These are phyloP conservation scores for Halcyon leucocephala DNA, from an alignment of 2,797 vertebrate species.

Conservation along the genomic window DNA sequence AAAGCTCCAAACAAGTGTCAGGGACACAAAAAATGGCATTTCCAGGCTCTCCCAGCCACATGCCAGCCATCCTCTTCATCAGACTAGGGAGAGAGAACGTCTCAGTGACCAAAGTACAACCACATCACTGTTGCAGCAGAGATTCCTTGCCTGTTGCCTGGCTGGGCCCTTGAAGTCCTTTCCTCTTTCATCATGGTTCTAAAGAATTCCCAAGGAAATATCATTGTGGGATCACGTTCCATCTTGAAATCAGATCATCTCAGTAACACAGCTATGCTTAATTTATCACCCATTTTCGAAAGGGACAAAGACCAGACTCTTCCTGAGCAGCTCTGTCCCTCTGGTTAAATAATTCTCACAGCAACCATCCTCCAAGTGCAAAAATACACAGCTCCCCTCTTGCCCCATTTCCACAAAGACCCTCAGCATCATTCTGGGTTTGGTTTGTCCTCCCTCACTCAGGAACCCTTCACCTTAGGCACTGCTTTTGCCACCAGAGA, in stretches of 20 bases:
- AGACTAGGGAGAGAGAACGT: neutral
- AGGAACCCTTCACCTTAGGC: neutral
- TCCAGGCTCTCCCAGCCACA: neutral
- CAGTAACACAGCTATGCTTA: neutral
- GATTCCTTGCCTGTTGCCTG: neutral
- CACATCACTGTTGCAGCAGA: neutral
- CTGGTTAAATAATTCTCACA: neutral
- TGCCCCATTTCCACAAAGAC: neutral
- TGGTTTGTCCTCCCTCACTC: neutral
- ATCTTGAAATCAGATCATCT: neutral
- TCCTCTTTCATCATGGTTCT: neutral
- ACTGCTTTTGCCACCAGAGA: neutral
- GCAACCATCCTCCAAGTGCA: neutral
- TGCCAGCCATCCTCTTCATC: neutral
- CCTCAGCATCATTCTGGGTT: neutral
- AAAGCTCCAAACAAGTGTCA: neutral
- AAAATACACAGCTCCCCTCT: neutral
- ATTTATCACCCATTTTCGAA: neutral
- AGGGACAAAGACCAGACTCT: neutral
- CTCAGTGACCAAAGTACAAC: neutral
- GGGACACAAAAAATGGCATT: rapidly evolving
- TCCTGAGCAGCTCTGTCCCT: neutral
- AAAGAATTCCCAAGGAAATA: neutral
- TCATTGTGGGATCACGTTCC: neutral
- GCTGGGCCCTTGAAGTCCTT: neutral